Percentiles rank a stretch among this genome's conserved stretches.
phyloP scores from a whole-genome alignment of 2,797 vertebrate genomes.

The Brotogeris chrysoptera region DNA sequence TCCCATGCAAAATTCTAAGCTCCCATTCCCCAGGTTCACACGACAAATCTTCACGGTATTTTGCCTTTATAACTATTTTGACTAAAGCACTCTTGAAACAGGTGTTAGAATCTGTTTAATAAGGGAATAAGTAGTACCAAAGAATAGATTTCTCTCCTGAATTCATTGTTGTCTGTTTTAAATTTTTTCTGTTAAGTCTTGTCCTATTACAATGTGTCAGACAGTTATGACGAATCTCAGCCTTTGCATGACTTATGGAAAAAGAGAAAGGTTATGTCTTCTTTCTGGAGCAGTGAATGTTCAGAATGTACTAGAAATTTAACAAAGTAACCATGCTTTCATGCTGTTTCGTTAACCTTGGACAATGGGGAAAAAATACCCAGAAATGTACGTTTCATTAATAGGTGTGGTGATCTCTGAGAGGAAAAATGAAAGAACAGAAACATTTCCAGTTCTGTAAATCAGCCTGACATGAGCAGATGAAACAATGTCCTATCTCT shows the following conservation, averaged over 20 bases:
- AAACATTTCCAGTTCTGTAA: constrained; percentile 7
- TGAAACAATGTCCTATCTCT: neutral
- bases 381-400: neutral
- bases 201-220: neutral
- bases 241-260: neutral
- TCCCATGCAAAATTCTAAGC: neutral
- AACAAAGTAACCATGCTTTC: neutral
- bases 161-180: neutral
- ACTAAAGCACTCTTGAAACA: neutral
- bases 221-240: neutral
- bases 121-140: neutral
- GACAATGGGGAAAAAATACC: neutral
- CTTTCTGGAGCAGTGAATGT: neutral
- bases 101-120: neutral
- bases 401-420: neutral
- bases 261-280: neutral
- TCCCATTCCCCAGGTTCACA: neutral
- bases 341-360: neutral
- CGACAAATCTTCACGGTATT: neutral
- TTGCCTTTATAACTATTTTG: neutral
- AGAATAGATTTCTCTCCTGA: neutral
- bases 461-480: neutral
- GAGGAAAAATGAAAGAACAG: neutral
- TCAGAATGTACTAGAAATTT: neutral
- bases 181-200: neutral